Evolutionary conservation across 64 coral and sea anemone species (phyloP).

Genomic region (Catalaphyllia jardinei): DNA sequence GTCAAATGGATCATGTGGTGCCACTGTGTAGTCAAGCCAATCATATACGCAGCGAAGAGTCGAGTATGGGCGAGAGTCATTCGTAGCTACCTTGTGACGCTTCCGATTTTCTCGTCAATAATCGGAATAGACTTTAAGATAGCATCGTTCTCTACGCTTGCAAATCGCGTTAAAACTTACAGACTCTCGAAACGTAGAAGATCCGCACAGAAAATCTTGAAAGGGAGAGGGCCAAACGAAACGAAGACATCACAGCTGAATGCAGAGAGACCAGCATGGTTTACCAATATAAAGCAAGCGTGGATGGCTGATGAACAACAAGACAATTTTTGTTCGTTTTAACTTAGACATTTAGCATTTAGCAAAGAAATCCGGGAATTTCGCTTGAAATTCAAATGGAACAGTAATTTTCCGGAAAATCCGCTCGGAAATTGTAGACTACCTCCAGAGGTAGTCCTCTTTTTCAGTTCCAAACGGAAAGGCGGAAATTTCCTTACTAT

Average conservation of each 20-base stretch:
- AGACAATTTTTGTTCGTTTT: not conserved
- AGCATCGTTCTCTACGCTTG: not conserved
- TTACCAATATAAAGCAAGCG: not conserved
- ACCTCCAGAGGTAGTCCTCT: too few species aligned
- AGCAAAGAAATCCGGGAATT: too few species aligned
- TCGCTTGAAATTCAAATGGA: too few species aligned
- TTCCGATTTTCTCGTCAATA: not conserved
- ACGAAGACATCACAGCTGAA: not conserved
- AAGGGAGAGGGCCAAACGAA: not conserved
- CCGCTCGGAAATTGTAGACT: too few species aligned
- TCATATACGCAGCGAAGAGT: slow-evolving; percentile 57
- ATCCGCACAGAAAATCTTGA: not conserved
- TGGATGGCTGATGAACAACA: not conserved
- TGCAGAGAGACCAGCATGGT: not conserved
- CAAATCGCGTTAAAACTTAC: not conserved
- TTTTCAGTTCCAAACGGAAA: too few species aligned
- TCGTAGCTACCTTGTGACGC: not conserved
- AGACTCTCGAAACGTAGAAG: not conserved
- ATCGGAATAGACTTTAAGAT: not conserved
- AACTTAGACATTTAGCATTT: too few species aligned
- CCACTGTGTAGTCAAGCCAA: slow-evolving; percentile 82
- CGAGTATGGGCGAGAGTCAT: not conserved
- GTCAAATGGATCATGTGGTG: slow-evolving; percentile 90
- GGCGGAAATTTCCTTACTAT: too few species aligned
- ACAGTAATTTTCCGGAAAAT: too few species aligned